Percentiles rank a stretch among this genome's conserved stretches.
Conservation (phyloP, 2,797 vertebrate species). For the Pelodytes ibericus region DNA sequence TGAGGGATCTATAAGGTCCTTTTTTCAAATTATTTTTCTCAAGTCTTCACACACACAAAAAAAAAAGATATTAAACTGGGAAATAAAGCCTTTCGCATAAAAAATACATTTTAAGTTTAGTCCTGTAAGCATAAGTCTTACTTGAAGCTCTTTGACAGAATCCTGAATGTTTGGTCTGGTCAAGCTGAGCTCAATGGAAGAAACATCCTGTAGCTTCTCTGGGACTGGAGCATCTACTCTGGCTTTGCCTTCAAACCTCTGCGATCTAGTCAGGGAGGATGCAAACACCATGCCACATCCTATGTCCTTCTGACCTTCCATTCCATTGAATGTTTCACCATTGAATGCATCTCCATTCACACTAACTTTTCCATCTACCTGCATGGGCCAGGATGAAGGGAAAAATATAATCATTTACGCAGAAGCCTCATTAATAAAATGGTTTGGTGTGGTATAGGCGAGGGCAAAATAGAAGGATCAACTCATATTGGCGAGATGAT, state of each 20-base stretch:
- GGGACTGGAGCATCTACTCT: constrained; percentile 57
- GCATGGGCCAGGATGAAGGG: constrained; percentile 24
- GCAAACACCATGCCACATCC: constrained; percentile 55
- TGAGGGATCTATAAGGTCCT: no score
- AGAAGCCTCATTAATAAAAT: no score
- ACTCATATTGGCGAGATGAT: no score
- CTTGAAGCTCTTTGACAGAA: constrained; percentile 65
- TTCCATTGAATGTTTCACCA: constrained; percentile 64
- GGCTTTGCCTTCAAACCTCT: constrained; percentile 68
- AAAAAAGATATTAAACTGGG: no score
- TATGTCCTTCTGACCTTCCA: constrained; percentile 67
- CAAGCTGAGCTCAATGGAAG: constrained; percentile 68
- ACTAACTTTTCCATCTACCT: constrained; percentile 81
- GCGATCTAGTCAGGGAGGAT: constrained; percentile 67
- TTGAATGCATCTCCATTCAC: constrained; percentile 80
- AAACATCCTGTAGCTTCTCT: constrained; percentile 66
- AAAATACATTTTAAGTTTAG: neutral
- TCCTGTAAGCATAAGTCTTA: constrained; percentile 62
- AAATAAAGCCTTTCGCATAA: neutral
- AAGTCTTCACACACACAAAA: no score
- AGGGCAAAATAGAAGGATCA: no score
- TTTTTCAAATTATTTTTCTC: no score
- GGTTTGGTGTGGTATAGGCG: no score
- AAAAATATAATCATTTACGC: no score
- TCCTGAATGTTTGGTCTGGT: constrained; percentile 67